Evolutionary conservation across 2,113 vertebrate genomes (phyloP), one percentile per base, ranked within the genome.

Genomic region (Paedocypris sp.): DNA sequence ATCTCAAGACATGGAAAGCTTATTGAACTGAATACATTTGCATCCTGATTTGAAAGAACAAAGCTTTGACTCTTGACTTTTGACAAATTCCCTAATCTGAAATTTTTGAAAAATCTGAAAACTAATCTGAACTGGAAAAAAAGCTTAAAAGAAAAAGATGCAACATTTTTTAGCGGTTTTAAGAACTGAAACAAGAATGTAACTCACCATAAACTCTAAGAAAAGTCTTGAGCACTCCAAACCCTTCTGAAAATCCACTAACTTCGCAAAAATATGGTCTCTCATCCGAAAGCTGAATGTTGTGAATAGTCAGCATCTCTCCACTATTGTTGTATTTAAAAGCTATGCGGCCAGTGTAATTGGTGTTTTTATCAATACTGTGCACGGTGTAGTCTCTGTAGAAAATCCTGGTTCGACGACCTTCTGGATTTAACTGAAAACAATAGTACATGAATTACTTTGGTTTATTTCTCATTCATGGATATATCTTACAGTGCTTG

Each of bases 211-310:
- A 97, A 64, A 97, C 80, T 0, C 8, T 77, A 50, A 98, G 83
- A 36, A 83, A 42, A 0, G 87, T 84, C 28, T 36, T 83, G 47
- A 77, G 81, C 76, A 94, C 88, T 0, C 50, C 78, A 11, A 25
- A 42, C 0, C 79, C 81, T 0, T 78, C 72, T 2, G 68, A 67
- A 16, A 86, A 73, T 0, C 81, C 84, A 18, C 75, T 83, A 0
- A 89, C 85, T 73, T 82, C 86, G 77, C 95, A 98, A 67, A 89
- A 47, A 33, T 93, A 97, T 23, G 79, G 77, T 48, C 77, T 84
- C 60, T 89, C 75, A 0, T 98, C 94, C 0, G 77, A 73, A 10
- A 83, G 26, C 0, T 42, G 73, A 33, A 89, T 77, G 0, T 74
- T 48, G 1, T 60, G 61, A 70, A 98, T 72, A 62, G 63, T 74